Evolutionary conservation across 2,797 vertebrate genomes (phyloP), one percentile per base, ranked within the genome.

Genomic region (Karalla daura): DNA sequence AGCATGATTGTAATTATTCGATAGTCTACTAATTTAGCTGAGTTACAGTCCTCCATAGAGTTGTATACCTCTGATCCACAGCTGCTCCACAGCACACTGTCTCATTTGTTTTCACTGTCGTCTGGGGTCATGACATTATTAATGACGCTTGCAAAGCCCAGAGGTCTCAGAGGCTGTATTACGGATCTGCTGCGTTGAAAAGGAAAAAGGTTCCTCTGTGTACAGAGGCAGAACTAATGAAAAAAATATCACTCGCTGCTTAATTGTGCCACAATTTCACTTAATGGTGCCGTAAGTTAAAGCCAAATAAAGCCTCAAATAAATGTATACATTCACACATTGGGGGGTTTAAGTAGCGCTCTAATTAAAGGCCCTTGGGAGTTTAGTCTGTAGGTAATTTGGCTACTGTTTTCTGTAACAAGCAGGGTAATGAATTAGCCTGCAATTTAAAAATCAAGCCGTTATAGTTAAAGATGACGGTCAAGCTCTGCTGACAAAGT

Each of bases 1-100:
- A 30, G 65, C 44, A 70, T 74, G 75, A 88, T 71, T 80, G 76
- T 83, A 85, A 88, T 91, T 79, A 78, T 87, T 87, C 81, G 80
- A 78, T 86, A 74, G 81, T 70, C 47, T 70, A 46, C 64, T 81
- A 70, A 65, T 86, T 86, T 74, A 45, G 55, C 46, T 70, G 77
- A 84, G 74, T 89, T 86, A 85, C 61, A 78, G 80, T 79, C 64
- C 83, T 56, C 76, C 27, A 10, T 33, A 75, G 79, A 69, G 64
- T 59, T 63, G 45, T 74, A 59, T 70, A 76, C 65, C 54, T 73
- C 68, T 66, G 83, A 82, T 73, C 51, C 74, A 67, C 65, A 76
- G 85, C 81, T 73, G 83, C 73, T 47, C 28, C 11, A 46, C 62
- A 74, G 61, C 78, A 89, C 85, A 88, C 70, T 60, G 76, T 68